Conservation (phyloP, 2,797 vertebrate genomes). For the Babyrousa celebensis region DNA sequence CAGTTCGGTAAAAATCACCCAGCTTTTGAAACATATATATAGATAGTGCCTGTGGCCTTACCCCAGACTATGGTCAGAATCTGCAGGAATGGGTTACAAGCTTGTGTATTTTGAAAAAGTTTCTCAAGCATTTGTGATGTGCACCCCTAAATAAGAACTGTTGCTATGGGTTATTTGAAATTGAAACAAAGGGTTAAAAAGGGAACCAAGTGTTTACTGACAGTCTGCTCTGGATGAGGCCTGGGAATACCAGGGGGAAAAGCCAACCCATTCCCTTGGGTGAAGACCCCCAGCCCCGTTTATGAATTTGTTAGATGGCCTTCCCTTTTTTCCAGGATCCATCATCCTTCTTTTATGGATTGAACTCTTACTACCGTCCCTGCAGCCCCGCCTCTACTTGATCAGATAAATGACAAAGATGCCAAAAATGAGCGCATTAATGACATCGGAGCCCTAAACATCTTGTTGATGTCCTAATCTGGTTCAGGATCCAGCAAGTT, state of each 20-base stretch:
- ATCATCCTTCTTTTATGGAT: slow-evolving; percentile 17
- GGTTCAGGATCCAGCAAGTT: slow-evolving; percentile 57
- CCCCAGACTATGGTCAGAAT: not conserved
- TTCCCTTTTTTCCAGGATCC: slow-evolving; percentile 14
- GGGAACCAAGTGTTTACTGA: not conserved
- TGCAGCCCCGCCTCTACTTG: slow-evolving; percentile 4
- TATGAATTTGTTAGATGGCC: not conserved
- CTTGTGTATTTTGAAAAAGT: not conserved
- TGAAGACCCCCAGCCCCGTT: not conserved
- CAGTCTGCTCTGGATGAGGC: not conserved
- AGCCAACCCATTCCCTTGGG: not conserved
- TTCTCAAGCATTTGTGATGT: slow-evolving; percentile 17
- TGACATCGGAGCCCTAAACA: slow-evolving; percentile 64
- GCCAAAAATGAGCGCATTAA: slow-evolving; percentile 58
- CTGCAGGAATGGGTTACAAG: not conserved
- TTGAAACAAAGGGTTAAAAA: slow-evolving; percentile 60
- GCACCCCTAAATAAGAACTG: slow-evolving; percentile 23
- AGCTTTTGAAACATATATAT: not conserved
- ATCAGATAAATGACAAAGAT: slow-evolving; percentile 73
- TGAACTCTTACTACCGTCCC: slow-evolving; percentile 66
- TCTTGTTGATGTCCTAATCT: slow-evolving; percentile 63
- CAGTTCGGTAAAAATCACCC: not conserved
- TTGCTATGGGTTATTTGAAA: slow-evolving; percentile 48
- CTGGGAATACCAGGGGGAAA: not conserved
- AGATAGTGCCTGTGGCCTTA: not conserved